These are phyloP conservation scores for Cotesia chilonis DNA, from an alignment of 1,140 invertebrate species.

Conservation along the genomic window DNA sequence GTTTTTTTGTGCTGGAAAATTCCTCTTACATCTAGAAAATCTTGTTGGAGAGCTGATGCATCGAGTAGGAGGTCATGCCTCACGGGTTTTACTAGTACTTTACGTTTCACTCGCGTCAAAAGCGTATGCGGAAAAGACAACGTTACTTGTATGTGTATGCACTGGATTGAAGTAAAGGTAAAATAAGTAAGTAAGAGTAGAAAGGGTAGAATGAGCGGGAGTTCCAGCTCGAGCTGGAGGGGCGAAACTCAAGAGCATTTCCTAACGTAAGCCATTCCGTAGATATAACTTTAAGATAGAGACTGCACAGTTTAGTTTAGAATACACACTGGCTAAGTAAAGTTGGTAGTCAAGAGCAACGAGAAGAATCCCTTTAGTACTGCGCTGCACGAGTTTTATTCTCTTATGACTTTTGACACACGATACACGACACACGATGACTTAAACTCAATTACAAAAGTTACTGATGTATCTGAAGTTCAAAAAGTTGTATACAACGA, in stretches of 20 bases:
- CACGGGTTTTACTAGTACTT: slow-evolving; percentile 34
- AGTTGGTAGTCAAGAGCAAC: slow-evolving; percentile 12
- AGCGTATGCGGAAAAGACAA: slow-evolving; percentile 19
- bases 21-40: slow-evolving; percentile 29
- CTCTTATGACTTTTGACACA: slow-evolving; percentile 26
- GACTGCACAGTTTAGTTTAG: not conserved
- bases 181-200: slow-evolving; percentile 1
- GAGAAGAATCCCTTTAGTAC: slow-evolving; percentile 14
- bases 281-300: slow-evolving; percentile 8
- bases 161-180: slow-evolving; percentile 6
- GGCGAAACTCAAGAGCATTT: slow-evolving; percentile 37
- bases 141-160: not conserved
- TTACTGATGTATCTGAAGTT: slow-evolving; percentile 41
- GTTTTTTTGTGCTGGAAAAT: slow-evolving; percentile 19
- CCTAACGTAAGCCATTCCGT: slow-evolving; percentile 24
- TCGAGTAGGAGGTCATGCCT: slow-evolving; percentile 24
- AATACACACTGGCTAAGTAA: slow-evolving; percentile 17
- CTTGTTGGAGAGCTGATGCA: slow-evolving; percentile 20
- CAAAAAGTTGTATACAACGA: too few species aligned
- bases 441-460: slow-evolving; percentile 62
- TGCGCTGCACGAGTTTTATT: slow-evolving; percentile 29
- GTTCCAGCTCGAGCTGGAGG: slow-evolving; percentile 4
- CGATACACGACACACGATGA: slow-evolving; percentile 46
- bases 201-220: too few species aligned
- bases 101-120: slow-evolving; percentile 34